These are phyloP conservation scores for Panonychus citri DNA, from an alignment of 1,140 invertebrate species.

Conservation along the genomic window DNA sequence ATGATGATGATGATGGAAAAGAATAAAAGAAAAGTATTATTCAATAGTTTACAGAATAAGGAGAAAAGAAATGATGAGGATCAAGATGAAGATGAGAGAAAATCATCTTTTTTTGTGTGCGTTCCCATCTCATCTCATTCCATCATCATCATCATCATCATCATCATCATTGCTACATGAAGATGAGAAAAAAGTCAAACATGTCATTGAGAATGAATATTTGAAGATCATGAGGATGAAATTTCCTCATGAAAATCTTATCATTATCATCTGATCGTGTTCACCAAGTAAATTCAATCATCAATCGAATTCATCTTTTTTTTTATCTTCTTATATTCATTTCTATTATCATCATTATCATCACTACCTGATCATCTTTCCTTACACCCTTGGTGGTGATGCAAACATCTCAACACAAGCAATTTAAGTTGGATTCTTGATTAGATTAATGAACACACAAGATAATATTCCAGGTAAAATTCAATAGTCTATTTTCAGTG, in stretches of 20 bases:
- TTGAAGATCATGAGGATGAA: not conserved
- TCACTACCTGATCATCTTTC: no score
- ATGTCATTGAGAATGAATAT: not conserved
- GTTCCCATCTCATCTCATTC: not conserved
- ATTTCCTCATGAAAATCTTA: not conserved
- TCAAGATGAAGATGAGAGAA: not conserved
- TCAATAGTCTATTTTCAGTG: no score
- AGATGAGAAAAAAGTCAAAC: not conserved
- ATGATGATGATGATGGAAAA: not conserved
- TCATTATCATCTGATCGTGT: no score
- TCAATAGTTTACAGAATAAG: not conserved
- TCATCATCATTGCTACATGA: not conserved
- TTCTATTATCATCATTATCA: no score
- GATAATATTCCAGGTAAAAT: no score
- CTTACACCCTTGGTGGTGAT: no score
- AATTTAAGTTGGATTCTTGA: no score
- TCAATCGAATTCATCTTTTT: no score
- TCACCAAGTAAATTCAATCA: no score
- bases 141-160: not conserved
- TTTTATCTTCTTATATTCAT: no score
- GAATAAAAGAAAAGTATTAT: not conserved
- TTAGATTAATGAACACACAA: no score
- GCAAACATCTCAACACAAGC: no score
- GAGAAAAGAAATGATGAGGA: not conserved
- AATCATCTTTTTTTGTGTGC: not conserved